Base-by-base conservation (phyloP, 2,797 vertebrate genomes). In the Aeoliscus strigatus region DNA sequence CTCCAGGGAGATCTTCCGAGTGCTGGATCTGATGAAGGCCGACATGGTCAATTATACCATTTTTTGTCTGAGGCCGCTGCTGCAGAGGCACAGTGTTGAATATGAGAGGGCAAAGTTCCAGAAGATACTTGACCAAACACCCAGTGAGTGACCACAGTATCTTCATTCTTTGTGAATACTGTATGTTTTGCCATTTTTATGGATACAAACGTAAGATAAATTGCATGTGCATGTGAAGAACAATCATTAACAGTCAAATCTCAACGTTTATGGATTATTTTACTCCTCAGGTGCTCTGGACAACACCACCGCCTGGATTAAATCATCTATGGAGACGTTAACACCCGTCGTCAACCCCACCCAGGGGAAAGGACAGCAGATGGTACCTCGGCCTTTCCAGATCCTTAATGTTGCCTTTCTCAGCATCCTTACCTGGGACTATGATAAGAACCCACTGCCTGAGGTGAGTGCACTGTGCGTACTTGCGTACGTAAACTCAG, bases 231-330 rank as follows among this genome's bases (percentile, higher is more conserved):
- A n/a, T n/a, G n/a, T n/a, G n/a, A n/a, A n/a, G n/a, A n/a, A n/a
- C n/a, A n/a, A n/a, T n/a, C n/a, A n/a, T n/a, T n/a, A n/a, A n/a
- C n/a, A n/a, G n/a, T n/a, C n/a, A n/a, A n/a, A n/a, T n/a, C n/a
- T n/a, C n/a, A n/a, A n/a, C n/a, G n/a, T n/a, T n/a, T n/a, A n/a
- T n/a, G n/a, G n/a, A 21, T 21, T 21, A 21, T 21, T 11, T 12
- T 2, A 4, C 11, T 57, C 11, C 39, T 45, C 70, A 97, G 94
- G 51, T 85, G 90, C 91, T 40, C 86, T 98, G 74, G 73, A 90
- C 48, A 79, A 89, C 64, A 95, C 95, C 54, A 93, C 91, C 2
- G 75, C 87, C 54, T 98, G 95, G 95, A 91, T 98, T 62, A 89
- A 87, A 69, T 86, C 88, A 8, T 85, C 89, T 0, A 54, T 93